A percentile compares a stretch with the other conserved stretches of the same genome.
These are phyloP conservation scores for Apis laboriosa DNA, from an alignment of 1,140 invertebrate genomes.

Conservation along the genomic window DNA sequence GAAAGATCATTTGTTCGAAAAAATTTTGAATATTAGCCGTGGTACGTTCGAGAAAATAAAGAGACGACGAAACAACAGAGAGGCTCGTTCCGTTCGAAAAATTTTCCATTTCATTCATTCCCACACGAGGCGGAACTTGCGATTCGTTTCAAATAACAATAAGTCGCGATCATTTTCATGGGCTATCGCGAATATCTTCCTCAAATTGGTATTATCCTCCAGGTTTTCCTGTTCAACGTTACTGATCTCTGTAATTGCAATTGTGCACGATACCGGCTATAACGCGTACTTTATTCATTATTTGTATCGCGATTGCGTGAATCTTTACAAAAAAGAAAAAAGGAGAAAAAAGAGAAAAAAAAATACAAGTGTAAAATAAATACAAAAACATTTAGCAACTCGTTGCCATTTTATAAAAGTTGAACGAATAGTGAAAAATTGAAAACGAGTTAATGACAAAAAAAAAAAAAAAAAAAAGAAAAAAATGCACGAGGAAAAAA, in stretches of 20 bases:
- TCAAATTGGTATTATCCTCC: not conserved
- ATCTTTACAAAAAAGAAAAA: not conserved
- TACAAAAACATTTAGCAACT: too few species aligned
- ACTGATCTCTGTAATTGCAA: conserved; percentile 25
- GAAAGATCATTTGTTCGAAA: not conserved
- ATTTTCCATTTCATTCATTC: not conserved
- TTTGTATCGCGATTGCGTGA: conserved; percentile 6
- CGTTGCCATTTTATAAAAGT: too few species aligned
- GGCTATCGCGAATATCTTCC: conserved; percentile 12
- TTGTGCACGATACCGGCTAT: conserved; percentile 9
- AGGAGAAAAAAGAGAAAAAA: not conserved
- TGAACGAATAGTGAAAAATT: too few species aligned
- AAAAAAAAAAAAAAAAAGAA: too few species aligned
- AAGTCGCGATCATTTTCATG: not conserved
- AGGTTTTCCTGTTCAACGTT: not conserved
- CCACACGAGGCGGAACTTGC: too few species aligned
- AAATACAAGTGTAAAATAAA: too few species aligned
- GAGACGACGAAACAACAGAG: too few species aligned
- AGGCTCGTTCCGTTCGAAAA: not conserved
- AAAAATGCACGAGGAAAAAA: too few species aligned
- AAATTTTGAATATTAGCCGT: not conserved
- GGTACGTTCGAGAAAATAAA: not conserved
- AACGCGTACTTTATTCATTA: conserved; percentile 4
- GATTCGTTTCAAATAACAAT: too few species aligned
- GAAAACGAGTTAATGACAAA: too few species aligned